Evolutionary conservation across 2,113 vertebrate genomes (phyloP).

Genomic region (Lagopus muta): DNA sequence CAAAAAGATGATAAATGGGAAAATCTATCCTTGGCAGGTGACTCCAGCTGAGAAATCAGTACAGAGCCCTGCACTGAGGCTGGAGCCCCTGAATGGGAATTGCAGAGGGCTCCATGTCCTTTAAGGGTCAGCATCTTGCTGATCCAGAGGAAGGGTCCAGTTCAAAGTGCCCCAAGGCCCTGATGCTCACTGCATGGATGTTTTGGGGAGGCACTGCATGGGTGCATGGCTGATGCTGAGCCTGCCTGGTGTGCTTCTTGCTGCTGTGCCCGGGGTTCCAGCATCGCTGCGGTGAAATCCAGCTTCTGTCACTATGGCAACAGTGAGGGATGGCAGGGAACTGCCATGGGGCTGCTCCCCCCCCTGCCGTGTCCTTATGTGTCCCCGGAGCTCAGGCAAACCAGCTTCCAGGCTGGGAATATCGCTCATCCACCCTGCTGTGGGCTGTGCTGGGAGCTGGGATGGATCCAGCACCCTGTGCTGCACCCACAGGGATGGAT

Average conservation of each 20-base stretch:
- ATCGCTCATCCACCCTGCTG: fast-evolving
- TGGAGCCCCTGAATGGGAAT: background rate
- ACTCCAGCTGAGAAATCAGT: constrained; percentile 32
- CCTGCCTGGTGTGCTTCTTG: background rate
- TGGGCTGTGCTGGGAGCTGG: fast-evolving
- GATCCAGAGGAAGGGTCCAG: background rate
- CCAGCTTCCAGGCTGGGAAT: background rate
- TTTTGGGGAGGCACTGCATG: background rate
- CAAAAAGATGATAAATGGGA: constrained; percentile 25
- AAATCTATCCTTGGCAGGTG: background rate
- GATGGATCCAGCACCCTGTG: background rate
- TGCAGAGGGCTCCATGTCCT: background rate
- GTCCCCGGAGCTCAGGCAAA: background rate
- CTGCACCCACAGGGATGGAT: background rate
- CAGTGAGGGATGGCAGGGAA: background rate
- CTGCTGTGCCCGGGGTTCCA: background rate
- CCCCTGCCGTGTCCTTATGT: background rate
- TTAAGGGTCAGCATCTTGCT: fast-evolving
- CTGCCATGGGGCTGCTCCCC: background rate
- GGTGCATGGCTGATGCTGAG: background rate
- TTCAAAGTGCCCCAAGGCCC: fast-evolving
- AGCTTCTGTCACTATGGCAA: constrained; percentile 61
- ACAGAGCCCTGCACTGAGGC: background rate
- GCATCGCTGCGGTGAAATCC: background rate
- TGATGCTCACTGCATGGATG: fast-evolving